Evolutionary conservation across 2,888 invertebrate species (phyloP), one percentile per base, ranked within the genome.

Genomic region (Limnephilus marmoratus): DNA sequence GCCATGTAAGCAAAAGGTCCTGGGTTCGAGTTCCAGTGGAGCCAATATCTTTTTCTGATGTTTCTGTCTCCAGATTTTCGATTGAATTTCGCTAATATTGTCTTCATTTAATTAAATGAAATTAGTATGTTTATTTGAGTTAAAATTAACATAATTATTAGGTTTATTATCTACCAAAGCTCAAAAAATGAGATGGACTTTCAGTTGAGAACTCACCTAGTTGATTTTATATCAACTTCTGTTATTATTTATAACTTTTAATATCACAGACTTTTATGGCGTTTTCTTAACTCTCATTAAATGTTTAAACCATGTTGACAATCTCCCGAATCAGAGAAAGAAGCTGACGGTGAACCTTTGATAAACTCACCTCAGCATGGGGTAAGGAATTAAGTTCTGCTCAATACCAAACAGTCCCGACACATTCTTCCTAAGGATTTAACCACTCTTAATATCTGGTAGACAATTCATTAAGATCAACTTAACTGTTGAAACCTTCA

Each of bases 381-480:
- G n/a, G 45, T 45, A 5, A 49, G 24, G 86, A 49, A 86, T 45
- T 45, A 86, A 29, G 45, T 86, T 41, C 24, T 24, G 2, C 37
- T 37, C 18, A 9, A 11, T 83, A 83, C 83, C 31, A 37, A 41
- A 24, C 83, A 83, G 83, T 83, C 18, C 37, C 37, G 83, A 34
- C 83, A 83, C 24, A 41, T 83, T 37, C 83, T 68, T 24, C 68
- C 68, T 68, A 68, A 68, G 68, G 34, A 11, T 34, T 83, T 83
- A 34, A 83, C 83, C 13, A 37, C 37, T 83, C 37, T 37, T 83
- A 83, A 83, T 37, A 24, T 15, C 37, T 83, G 83, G 12, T 41
- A 41, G 83, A 31, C 83, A 83, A 83, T 37, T 83, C 83, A 83
- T 83, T 37, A 83, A 83, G 83, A 41, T 37, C 83, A 83, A 34